Base-by-base conservation (phyloP, 1,140 invertebrate genomes). In the Laodelphax striatellus region DNA sequence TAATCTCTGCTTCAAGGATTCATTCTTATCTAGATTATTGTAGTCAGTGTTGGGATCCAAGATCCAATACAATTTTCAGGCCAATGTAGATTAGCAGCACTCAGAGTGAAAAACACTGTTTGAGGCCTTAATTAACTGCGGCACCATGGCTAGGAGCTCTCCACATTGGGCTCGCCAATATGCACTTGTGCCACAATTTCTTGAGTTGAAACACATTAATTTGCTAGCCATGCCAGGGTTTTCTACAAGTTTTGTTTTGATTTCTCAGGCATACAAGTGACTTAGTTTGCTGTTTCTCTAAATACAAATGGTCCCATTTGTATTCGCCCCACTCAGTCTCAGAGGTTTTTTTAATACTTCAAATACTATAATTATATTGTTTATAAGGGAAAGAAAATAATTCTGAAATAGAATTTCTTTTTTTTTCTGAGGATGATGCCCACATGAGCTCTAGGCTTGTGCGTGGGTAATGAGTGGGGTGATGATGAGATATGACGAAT, bases 371-470 rank as follows among this genome's bases (percentile, higher is more conserved):
- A 28, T 28, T 28, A 28, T 28, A 4, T 28, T 28, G 24, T 38
- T 13, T 9, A 38, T 38, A 13, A 70, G 44, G 28, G 69, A 63
- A 63, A 69, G 67, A 61, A 70, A 52, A 70, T 65, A 16, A 70
- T 57, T 52, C 66, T 61, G 5, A 67, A 19, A 28, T 69, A 66
- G 56, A 61, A 71, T 46, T 63, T 65, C 58, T 65, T n/a, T n/a
- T n/a, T n/a, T n/a, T n/a, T n/a, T n/a, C n/a, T n/a, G n/a, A n/a
- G n/a, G n/a, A n/a, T n/a, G n/a, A n/a, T n/a, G n/a, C n/a, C n/a
- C n/a, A n/a, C n/a, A n/a, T n/a, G n/a, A n/a, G n/a, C n/a, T n/a
- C n/a, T n/a, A n/a, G n/a, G n/a, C n/a, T n/a, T n/a, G n/a, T n/a
- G n/a, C n/a, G n/a, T n/a, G n/a, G n/a, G n/a, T n/a, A n/a, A n/a